phyloP scores from a whole-genome alignment of 2,797 vertebrate species.

The Anguilla marmorata region DNA sequence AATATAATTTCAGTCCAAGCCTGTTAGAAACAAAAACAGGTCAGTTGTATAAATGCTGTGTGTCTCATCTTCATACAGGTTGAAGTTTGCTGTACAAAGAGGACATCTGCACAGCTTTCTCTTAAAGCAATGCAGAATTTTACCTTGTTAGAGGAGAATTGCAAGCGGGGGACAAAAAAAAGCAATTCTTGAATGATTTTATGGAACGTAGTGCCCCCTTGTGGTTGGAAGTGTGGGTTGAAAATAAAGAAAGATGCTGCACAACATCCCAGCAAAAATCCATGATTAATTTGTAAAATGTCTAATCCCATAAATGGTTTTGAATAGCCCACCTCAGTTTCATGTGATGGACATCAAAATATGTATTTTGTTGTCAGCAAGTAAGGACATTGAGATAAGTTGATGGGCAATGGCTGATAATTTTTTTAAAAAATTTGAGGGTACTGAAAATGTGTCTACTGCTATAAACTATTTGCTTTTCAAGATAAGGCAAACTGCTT shows the following conservation, averaged over 20 bases:
- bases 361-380: background rate
- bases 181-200: constrained; percentile 59
- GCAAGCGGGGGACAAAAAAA: constrained; percentile 53
- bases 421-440: background rate
- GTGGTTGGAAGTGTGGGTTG: constrained; percentile 43
- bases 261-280: background rate
- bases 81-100: constrained; percentile 30
- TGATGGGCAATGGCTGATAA: background rate
- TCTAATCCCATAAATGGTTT: background rate
- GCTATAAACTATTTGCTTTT: background rate
- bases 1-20: constrained; percentile 66
- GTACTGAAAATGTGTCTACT: background rate
- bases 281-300: background rate
- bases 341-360: background rate
- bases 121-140: constrained; percentile 71
- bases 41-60: constrained; percentile 67
- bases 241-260: background rate
- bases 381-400: background rate
- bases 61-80: background rate
- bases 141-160: constrained; percentile 61
- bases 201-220: constrained; percentile 76
- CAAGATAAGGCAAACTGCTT: constrained; percentile 7
- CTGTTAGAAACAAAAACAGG: constrained; percentile 61
- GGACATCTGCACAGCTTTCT: constrained; percentile 57
- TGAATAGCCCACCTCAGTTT: background rate